These are phyloP conservation scores for Hippopotamyrus pictus DNA, from an alignment of 2,797 vertebrate species.

Conservation along the genomic window DNA sequence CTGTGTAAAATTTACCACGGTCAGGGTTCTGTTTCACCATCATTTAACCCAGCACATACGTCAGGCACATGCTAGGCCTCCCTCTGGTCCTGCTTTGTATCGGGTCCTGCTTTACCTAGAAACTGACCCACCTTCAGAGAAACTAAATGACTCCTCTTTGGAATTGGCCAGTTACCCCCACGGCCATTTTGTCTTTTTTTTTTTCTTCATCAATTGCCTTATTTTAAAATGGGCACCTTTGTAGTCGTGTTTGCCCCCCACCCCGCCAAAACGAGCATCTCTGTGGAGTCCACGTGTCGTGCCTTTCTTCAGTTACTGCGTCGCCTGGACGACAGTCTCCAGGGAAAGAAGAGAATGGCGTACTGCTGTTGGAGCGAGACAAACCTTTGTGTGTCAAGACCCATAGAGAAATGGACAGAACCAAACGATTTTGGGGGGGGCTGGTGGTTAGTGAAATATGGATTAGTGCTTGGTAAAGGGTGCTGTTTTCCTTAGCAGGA, in stretches of 20 bases:
- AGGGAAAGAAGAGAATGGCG: neutral
- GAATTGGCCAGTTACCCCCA: slow-evolving; percentile 19
- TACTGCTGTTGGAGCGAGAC: neutral
- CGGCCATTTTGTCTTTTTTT: slow-evolving; percentile 12
- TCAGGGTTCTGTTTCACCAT: neutral
- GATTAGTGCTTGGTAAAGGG: neutral
- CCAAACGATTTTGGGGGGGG: neutral
- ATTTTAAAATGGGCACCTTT: slow-evolving; percentile 16
- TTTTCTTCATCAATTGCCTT: neutral
- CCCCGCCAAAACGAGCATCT: neutral
- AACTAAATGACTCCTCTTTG: slow-evolving; percentile 38
- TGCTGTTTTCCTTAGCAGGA: neutral
- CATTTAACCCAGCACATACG: neutral
- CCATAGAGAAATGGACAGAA: neutral
- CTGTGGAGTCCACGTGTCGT: neutral
- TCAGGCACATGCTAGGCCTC: neutral
- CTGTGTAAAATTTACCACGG: neutral
- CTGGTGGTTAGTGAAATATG: neutral
- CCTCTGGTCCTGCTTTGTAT: slow-evolving; percentile 23
- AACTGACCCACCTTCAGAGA: slow-evolving; percentile 41
- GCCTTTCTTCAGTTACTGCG: neutral
- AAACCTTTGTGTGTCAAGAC: neutral
- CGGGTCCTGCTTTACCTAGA: slow-evolving; percentile 17
- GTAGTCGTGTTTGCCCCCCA: neutral
- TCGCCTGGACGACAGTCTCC: neutral